Base-by-base conservation (phyloP, 2,113 vertebrate genomes). In the Pongo abelii region DNA sequence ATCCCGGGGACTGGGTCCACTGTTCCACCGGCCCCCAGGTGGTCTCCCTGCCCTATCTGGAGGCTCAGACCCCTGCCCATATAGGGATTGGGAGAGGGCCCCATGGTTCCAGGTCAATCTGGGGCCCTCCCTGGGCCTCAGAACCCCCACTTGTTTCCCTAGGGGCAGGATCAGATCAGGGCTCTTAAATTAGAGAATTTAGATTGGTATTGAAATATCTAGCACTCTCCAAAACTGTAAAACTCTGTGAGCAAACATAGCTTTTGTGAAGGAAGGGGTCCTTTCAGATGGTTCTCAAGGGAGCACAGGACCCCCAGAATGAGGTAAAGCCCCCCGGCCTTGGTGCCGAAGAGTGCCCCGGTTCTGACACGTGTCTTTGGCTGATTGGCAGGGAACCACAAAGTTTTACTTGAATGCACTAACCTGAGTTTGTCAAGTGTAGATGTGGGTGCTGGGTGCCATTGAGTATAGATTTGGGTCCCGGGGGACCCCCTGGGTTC, bases 361-460 rank as follows among this genome's bases (percentile, higher is more conserved):
- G 22, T 7, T 69, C 46, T 27, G 30, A 46, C 4, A 27, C 23
- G 12, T 48, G 55, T 22, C 50, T n/a, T n/a, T 30, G 70, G 59
- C 5, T 17, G 43, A 25, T n/a, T 32, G 0, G 2, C 32, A 32
- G 75, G 78, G 35, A 40, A 12, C 48, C 38, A 0, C 6, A 10
- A 30, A 1, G 0, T n/a, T 77, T 67, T 80, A 18, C 16, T 23
- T 1, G 35, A 23, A 0, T 14, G 57, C 1, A 1, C 55, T 32
- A 35, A 20, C 57, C 57, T 20, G 7, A 35, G 87, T 8, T 57
- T 46, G 27, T 78, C 16, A 30, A 32, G 43, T 16, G 4, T 20
- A 9, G 35, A 0, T 8, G 32, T 10, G 22, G 61, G 35, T 30
- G 10, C 79, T 6, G 13, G 13, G 18, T 48, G 30, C 70, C 27